Percentiles rank a stretch among this genome's conserved stretches.
These are phyloP conservation scores for Dasyurus viverrinus DNA, from an alignment of 2,113 vertebrate species.

Conservation along the genomic window DNA sequence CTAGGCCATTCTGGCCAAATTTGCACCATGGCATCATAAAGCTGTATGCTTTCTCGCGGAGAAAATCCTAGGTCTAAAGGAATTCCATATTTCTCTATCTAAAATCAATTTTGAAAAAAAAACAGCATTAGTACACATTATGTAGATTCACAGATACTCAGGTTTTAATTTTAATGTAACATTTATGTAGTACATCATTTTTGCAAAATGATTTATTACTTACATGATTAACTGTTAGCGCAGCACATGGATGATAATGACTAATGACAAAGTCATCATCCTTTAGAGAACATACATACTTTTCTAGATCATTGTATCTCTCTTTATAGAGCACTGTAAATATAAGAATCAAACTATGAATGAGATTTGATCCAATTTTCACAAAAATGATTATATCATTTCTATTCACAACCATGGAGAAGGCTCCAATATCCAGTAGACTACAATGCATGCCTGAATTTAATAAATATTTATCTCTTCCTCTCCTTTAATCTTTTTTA, in stretches of 20 bases:
- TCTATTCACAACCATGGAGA: background rate
- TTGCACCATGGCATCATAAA: constrained; percentile 79
- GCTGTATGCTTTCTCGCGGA: constrained; percentile 76
- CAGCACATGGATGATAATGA: constrained; percentile 78
- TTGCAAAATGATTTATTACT: constrained; percentile 51
- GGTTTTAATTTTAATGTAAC: background rate
- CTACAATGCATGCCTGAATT: too few relatives aligned
- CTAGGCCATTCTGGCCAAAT: constrained; percentile 71
- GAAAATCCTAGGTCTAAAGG: constrained; percentile 79
- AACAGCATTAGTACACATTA: background rate
- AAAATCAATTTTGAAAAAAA: constrained; percentile 13
- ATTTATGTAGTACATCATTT: background rate
- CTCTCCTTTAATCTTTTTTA: too few relatives aligned
- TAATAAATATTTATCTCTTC: too few relatives aligned
- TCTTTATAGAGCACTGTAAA: constrained; percentile 78
- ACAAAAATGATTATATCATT: background rate
- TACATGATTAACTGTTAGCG: constrained; percentile 78
- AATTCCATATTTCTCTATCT: constrained; percentile 80
- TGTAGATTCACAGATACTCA: background rate
- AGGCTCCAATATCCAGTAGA: too few relatives aligned
- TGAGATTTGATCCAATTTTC: background rate
- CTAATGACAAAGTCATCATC: constrained; percentile 65
- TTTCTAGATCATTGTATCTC: constrained; percentile 82
- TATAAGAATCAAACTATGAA: background rate
- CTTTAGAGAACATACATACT: constrained; percentile 75